phyloP scores from a whole-genome alignment of 2,888 invertebrate genomes.

The Pyrrhia umbra region DNA sequence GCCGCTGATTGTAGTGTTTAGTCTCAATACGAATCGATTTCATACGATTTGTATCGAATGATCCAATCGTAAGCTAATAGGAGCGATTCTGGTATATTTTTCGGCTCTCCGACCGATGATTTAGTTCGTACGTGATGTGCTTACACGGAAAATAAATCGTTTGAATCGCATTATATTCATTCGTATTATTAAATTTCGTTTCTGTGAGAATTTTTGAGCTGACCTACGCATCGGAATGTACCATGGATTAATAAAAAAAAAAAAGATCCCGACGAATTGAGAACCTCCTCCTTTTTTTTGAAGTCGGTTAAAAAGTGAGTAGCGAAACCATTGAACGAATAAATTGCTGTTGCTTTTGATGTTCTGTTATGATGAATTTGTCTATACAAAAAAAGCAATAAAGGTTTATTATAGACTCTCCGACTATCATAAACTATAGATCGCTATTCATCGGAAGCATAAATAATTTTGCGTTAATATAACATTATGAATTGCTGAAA shows the following conservation, averaged over 20 bases:
- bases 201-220: conserved; percentile 88
- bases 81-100: conserved; percentile 86
- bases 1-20: conserved; percentile 88
- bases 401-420: conserved; percentile 35
- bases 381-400: conserved; percentile 49
- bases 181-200: conserved; percentile 87
- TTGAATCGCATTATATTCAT: conserved; percentile 86
- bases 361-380: conserved; percentile 42
- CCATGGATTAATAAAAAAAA: conserved; percentile 54
- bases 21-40: conserved; percentile 86
- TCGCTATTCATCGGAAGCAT: conserved; percentile 19
- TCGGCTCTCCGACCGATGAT: conserved; percentile 85
- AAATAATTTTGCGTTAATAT: conserved; percentile 45
- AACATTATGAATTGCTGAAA: conserved; percentile 38
- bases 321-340: conserved; percentile 63
- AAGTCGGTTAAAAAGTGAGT: no score
- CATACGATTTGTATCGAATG: conserved; percentile 86
- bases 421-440: conserved; percentile 19
- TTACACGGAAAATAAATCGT: conserved; percentile 87
- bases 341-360: conserved; percentile 55
- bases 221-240: conserved; percentile 81
- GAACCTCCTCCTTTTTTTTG: no score
- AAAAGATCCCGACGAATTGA: no score
- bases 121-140: conserved; percentile 88
- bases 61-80: conserved; percentile 86